phyloP scores from a whole-genome alignment of 2,888 invertebrate genomes.

The Rotaria sp. region DNA sequence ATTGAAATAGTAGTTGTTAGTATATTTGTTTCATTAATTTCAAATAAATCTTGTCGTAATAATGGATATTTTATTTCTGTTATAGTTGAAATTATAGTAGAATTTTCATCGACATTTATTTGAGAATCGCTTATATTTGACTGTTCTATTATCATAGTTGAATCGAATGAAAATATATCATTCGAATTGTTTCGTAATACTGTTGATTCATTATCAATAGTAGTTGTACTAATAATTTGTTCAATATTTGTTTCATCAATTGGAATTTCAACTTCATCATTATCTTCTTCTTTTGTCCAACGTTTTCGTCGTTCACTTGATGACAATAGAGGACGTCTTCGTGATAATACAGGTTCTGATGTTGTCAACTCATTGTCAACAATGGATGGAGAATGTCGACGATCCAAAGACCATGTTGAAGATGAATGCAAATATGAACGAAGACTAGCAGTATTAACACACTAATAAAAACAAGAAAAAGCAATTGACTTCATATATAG shows the following conservation, averaged over 20 bases:
- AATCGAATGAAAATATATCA: background rate
- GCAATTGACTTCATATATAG: no score
- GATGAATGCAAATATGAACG: background rate
- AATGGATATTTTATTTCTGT: background rate
- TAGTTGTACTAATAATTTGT: background rate
- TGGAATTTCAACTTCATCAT: slow-evolving; percentile 5
- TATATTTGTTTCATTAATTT: background rate
- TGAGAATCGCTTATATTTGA: no score
- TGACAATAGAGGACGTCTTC: background rate
- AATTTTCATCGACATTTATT: background rate
- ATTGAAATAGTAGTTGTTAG: background rate
- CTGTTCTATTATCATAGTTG: background rate
- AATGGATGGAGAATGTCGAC: background rate
- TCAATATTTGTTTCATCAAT: background rate
- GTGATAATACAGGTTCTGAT: background rate
- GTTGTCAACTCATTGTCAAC: background rate
- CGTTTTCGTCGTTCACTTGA: background rate
- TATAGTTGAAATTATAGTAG: background rate
- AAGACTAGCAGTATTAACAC: background rate
- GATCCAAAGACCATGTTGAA: background rate
- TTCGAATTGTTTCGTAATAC: background rate
- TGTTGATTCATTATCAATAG: background rate
- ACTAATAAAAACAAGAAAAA: background rate
- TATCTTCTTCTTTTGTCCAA: background rate
- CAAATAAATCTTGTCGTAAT: background rate